phyloP scores from a whole-genome alignment of 2,797 vertebrate genomes.

The Ceyx erithaca region DNA sequence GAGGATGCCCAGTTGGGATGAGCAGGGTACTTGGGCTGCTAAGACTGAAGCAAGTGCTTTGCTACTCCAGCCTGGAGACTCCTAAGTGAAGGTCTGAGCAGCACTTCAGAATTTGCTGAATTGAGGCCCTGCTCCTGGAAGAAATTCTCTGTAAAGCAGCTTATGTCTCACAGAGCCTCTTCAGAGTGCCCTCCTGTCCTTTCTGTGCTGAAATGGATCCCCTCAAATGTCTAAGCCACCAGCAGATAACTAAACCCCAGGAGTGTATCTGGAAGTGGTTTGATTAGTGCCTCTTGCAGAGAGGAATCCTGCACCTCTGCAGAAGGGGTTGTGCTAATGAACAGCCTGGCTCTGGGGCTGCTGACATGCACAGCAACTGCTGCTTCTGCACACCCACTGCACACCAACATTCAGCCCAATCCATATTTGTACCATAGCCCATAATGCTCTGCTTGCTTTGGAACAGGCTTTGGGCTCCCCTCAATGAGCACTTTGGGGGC shows the following conservation, averaged over 20 bases:
- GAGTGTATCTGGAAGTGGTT: background rate
- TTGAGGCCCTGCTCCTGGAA: background rate
- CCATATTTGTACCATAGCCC: constrained; percentile 4
- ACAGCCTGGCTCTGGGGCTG: background rate
- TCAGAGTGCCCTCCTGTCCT: background rate
- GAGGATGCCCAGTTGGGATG: background rate
- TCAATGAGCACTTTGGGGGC: background rate
- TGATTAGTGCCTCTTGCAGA: background rate
- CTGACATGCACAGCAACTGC: background rate
- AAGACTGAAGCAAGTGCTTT: background rate
- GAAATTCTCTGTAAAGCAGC: background rate
- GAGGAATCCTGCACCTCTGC: background rate
- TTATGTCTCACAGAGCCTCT: background rate
- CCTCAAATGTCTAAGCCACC: background rate
- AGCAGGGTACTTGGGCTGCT: background rate
- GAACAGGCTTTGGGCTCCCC: constrained; percentile 30
- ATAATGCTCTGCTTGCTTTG: constrained; percentile 8
- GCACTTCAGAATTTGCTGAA: background rate
- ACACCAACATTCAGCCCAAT: background rate
- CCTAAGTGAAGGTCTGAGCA: background rate
- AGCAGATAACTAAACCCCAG: background rate
- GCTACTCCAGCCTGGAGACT: background rate
- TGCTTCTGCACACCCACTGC: background rate
- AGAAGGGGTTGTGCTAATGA: background rate
- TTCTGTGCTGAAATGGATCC: background rate